Evolutionary conservation across 1,140 invertebrate genomes (phyloP).

Genomic region (Kradibia gibbosae): DNA sequence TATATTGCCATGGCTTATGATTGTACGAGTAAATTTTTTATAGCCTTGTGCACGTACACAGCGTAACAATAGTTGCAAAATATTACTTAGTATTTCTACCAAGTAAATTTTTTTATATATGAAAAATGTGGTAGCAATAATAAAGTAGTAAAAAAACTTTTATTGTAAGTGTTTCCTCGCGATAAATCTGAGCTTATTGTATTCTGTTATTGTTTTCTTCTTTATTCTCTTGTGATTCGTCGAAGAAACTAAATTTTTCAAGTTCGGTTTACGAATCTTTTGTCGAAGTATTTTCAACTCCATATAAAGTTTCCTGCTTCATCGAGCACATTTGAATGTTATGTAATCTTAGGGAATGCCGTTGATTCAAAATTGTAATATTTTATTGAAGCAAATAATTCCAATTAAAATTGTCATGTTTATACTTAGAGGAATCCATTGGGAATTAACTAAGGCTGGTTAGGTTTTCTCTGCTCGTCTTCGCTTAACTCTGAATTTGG

Average conservation of each 20-base stretch:
- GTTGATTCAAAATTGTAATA: background rate
- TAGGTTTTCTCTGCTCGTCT: too few species aligned
- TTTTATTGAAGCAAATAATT: too few species aligned
- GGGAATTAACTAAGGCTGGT: too few species aligned
- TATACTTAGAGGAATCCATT: too few species aligned
- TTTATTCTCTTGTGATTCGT: background rate
- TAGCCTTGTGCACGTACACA: too few species aligned
- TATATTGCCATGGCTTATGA: too few species aligned
- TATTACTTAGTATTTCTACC: too few species aligned
- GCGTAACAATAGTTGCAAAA: too few species aligned
- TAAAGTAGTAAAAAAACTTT: background rate
- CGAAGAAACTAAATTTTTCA: conserved; percentile 9
- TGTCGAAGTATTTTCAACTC: background rate
- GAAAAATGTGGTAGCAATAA: background rate
- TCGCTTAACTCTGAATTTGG: too few species aligned
- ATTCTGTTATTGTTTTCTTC: background rate
- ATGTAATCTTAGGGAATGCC: background rate
- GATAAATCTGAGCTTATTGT: conserved; percentile 9
- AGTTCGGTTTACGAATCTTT: conserved; percentile 22
- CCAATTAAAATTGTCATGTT: too few species aligned
- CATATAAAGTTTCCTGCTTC: background rate
- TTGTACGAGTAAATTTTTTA: too few species aligned
- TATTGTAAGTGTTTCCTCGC: background rate
- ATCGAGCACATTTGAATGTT: background rate
- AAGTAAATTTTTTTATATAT: too few species aligned